Percentiles rank a stretch among this genome's conserved stretches.
Evolutionary conservation across 2,113 vertebrate genomes (phyloP).

Genomic region (Vulpes vulpes): DNA sequence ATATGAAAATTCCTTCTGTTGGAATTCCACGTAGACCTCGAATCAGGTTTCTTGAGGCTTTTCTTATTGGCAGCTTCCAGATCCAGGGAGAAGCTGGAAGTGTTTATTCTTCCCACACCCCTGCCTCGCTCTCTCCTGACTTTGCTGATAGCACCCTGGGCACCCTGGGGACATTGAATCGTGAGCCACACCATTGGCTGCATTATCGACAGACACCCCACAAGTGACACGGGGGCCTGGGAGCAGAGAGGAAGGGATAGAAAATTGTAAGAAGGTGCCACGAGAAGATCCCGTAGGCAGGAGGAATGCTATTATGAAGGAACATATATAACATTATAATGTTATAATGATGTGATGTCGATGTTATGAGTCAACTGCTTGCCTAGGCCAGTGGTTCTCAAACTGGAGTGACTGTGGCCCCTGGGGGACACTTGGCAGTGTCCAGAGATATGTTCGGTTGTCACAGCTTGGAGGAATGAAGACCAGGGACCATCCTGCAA

Average conservation of each 20-base stretch:
- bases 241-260: neutral
- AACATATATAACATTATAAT: neutral
- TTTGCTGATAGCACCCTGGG: neutral
- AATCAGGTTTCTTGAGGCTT: constrained; percentile 50
- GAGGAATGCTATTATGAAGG: neutral
- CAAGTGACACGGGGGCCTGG: neutral
- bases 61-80: constrained; percentile 58
- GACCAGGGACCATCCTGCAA: neutral
- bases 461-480: neutral
- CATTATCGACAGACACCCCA: neutral
- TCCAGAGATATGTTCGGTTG: neutral
- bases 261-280: neutral
- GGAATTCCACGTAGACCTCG: neutral
- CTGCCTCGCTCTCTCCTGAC: constrained; percentile 62
- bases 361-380: neutral
- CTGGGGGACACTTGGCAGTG: neutral
- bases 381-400: neutral
- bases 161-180: neutral
- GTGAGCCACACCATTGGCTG: neutral
- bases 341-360: neutral
- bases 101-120: constrained; percentile 54
- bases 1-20: neutral
- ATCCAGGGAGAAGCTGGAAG: constrained; percentile 42
- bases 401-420: neutral
- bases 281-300: neutral